Evolutionary conservation across 2,888 invertebrate genomes (phyloP), one percentile per base, ranked within the genome.

Genomic region (Synanthedon tipuliformis): DNA sequence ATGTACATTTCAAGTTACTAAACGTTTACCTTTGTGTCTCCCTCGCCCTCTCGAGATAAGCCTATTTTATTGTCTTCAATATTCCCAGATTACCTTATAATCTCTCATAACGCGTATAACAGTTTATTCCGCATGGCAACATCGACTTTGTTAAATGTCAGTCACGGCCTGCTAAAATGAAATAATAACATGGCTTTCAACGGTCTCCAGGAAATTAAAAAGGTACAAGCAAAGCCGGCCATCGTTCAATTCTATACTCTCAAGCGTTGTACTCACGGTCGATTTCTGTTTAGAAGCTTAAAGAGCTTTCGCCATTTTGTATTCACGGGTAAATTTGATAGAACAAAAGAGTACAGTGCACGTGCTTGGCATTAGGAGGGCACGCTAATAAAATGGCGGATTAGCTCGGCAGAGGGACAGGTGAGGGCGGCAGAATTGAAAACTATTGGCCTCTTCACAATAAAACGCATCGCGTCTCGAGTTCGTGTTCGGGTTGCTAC

Each of bases 41-140:
- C 63, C 50, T 49, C 48, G 57, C 58, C 67, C 71, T 65, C 70
- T 70, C 67, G 58, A 73, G 68, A 66, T 81, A 78, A 84, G 83
- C 82, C 82, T 73, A 83, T 84, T 84, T 85, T 81, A 85, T 86
- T 86, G 86, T 86, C 81, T 86, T 83, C 81, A 85, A 86, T 87
- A 86, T 86, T 84, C 84, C 84, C 86, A 86, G 86, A 86, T 87
- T 87, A 87, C 76, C 71, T 69, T 63, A 65, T 83, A 87, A 87
- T 86, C 86, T 81, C 84, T 85, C 81, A 84, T 85, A 85, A 85
- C 79, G 78, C 69, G 74, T 74, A 81, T 77, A 81, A 81, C 85
- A 81, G 85, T 85, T 87, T 86, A 86, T 87, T 87, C 80, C 82
- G 81, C 85, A 82, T 85, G 85, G 83, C 78, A 86, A 84, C 86